phyloP scores from a whole-genome alignment of 1,140 invertebrate genomes.

The Polyergus mexicanus region DNA sequence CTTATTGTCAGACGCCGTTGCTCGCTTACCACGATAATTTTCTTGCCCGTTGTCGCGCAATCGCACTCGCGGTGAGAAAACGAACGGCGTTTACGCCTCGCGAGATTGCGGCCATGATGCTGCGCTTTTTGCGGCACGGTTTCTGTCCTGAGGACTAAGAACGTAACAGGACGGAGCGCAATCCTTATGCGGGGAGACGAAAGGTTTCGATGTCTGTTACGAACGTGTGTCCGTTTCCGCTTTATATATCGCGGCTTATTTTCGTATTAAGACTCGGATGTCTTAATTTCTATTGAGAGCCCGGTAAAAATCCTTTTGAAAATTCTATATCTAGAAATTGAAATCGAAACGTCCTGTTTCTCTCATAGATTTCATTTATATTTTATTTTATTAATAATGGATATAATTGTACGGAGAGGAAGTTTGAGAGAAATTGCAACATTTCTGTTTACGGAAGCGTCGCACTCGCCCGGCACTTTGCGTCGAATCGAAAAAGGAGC shows the following conservation, averaged over 20 bases:
- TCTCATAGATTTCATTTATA: not conserved
- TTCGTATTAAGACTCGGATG: not conserved
- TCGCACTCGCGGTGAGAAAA: slow-evolving; percentile 19
- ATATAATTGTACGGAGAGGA: not conserved
- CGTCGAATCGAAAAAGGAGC: slow-evolving; percentile 15
- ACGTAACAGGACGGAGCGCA: not conserved
- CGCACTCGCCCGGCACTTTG: not conserved
- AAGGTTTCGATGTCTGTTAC: not conserved
- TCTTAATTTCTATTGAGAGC: not conserved
- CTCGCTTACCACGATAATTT: not conserved
- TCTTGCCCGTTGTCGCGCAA: slow-evolving; percentile 16
- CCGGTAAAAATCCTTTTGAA: not conserved
- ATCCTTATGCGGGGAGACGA: not conserved
- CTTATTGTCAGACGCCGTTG: slow-evolving; percentile 41
- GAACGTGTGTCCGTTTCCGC: not conserved
- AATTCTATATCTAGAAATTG: not conserved
- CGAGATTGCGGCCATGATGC: not conserved
- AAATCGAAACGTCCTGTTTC: not conserved
- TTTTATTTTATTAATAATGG: not conserved
- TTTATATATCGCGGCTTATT: not conserved
- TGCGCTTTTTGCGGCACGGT: not conserved
- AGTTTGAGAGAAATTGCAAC: not conserved
- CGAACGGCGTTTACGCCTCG: slow-evolving; percentile 18
- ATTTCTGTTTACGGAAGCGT: not conserved
- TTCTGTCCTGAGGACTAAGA: not conserved